Percentiles rank a stretch among this genome's conserved stretches.
phyloP scores from a whole-genome alignment of 2,797 vertebrate genomes.

The Podargus strigoides region DNA sequence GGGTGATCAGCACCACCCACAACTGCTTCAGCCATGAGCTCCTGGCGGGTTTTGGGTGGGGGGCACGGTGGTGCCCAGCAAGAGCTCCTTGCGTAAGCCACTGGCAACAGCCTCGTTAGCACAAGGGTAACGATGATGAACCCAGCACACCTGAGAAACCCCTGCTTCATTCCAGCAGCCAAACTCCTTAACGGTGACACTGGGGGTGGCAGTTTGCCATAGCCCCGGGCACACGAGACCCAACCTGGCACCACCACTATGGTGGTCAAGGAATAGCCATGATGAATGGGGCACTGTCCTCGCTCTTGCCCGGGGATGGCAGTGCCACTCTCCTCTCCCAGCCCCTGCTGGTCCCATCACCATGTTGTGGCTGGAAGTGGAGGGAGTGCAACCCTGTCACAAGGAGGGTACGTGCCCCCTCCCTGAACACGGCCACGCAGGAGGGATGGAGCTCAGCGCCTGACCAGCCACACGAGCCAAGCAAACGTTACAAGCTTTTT shows the following conservation, averaged over 20 bases:
- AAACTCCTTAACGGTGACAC: background rate
- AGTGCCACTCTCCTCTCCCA: rapidly evolving
- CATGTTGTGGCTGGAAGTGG: background rate
- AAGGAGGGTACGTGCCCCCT: background rate
- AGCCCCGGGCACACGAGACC: rapidly evolving
- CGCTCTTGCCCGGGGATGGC: background rate
- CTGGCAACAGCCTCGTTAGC: background rate
- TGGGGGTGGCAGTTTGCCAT: background rate
- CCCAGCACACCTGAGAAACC: background rate
- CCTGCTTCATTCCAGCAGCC: background rate
- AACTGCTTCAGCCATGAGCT: background rate
- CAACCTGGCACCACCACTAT: rapidly evolving
- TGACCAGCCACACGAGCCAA: background rate
- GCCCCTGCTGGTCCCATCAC: rapidly evolving
- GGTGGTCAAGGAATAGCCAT: background rate
- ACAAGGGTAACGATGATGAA: background rate
- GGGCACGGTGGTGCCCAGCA: background rate
- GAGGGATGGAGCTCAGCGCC: background rate
- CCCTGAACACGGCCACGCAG: rapidly evolving
- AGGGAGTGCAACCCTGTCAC: background rate
- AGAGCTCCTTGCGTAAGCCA: background rate
- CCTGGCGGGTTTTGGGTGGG: background rate
- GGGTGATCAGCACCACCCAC: background rate
- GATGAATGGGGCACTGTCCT: background rate
- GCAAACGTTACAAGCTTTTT: background rate